Percentiles rank a stretch among this genome's conserved stretches.
Conservation (phyloP, 2,888 invertebrate species). For the Caenorhabditis wallacei region DNA sequence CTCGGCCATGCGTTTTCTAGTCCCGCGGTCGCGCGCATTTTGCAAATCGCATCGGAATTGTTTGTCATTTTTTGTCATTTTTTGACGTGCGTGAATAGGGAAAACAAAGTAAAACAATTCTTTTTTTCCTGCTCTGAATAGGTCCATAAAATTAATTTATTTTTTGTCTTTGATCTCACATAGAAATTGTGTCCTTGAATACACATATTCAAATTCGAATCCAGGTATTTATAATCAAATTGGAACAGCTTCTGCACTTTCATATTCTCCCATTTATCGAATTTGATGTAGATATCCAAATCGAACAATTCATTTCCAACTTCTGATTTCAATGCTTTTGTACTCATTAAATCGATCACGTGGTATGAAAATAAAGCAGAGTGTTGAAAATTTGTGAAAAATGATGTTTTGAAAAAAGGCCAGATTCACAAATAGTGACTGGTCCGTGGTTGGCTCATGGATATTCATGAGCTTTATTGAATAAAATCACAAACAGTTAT, state of each 20-base stretch:
- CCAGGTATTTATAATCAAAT: constrained; percentile 43
- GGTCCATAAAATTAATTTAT: too few species aligned
- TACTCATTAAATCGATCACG: constrained; percentile 46
- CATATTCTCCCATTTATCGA: constrained; percentile 53
- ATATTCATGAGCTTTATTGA: constrained; percentile 1
- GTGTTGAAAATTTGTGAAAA: not conserved
- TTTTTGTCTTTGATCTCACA: constrained; percentile 39
- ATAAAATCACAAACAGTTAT: too few species aligned
- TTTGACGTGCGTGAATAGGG: too few species aligned
- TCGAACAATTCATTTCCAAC: constrained; percentile 42
- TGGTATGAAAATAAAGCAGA: not conserved
- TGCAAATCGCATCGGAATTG: too few species aligned
- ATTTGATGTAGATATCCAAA: constrained; percentile 45
- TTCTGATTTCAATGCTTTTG: constrained; percentile 32
- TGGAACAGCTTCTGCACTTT: constrained; percentile 53
- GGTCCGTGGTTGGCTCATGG: not conserved
- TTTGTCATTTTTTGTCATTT: too few species aligned
- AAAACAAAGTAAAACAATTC: too few species aligned
- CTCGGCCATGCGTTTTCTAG: too few species aligned
- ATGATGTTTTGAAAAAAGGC: not conserved
- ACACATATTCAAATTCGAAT: constrained; percentile 36
- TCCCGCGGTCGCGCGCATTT: too few species aligned
- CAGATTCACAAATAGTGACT: not conserved
- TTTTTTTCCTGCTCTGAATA: too few species aligned
- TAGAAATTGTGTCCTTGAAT: constrained; percentile 42